Evolutionary conservation across 1,140 invertebrate species (phyloP).

Genomic region (Drosophila teissieri): DNA sequence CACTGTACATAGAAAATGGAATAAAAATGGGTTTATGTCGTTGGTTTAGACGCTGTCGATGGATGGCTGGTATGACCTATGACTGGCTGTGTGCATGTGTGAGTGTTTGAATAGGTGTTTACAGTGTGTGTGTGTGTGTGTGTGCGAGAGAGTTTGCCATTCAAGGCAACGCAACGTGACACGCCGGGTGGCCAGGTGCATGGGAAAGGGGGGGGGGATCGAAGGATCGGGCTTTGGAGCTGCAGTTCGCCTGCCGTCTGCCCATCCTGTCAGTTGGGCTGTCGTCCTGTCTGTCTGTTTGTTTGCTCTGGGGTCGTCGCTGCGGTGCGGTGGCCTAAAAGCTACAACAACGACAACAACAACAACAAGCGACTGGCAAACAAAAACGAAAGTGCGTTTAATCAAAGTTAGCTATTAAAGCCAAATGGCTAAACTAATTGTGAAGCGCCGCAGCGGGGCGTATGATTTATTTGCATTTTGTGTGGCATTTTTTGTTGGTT

Average conservation of each 20-base stretch:
- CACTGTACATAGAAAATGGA: constrained; percentile 15
- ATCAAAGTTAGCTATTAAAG: constrained; percentile 65
- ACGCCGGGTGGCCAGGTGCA: constrained; percentile 39
- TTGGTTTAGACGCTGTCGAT: constrained; percentile 43
- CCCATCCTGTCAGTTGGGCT: constrained; percentile 49
- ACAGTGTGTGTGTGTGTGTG: constrained; percentile 21
- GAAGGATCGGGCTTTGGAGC: constrained; percentile 1
- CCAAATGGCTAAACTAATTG: constrained; percentile 60
- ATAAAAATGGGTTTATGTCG: constrained; percentile 37
- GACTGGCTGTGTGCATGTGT: constrained; percentile 20
- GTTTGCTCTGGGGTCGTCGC: constrained; percentile 67
- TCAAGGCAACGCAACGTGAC: constrained; percentile 66
- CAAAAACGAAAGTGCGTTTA: constrained; percentile 79
- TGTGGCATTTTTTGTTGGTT: constrained; percentile 2
- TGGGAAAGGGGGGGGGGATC: background rate
- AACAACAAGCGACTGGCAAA: constrained; percentile 41
- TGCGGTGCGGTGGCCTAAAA: constrained; percentile 68
- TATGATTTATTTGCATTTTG: constrained; percentile 73
- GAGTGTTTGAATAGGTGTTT: constrained; percentile 20
- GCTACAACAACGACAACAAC: constrained; percentile 26
- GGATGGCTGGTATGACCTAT: constrained; percentile 44
- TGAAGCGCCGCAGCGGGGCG: constrained; percentile 44
- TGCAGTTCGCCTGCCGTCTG: constrained; percentile 10
- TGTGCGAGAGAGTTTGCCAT: constrained; percentile 32
- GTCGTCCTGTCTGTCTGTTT: constrained; percentile 54